A percentile compares a stretch with the other conserved stretches of the same genome.
These are phyloP conservation scores for Sebastes diaconus DNA, from an alignment of 2,797 vertebrate genomes.

Conservation along the genomic window DNA sequence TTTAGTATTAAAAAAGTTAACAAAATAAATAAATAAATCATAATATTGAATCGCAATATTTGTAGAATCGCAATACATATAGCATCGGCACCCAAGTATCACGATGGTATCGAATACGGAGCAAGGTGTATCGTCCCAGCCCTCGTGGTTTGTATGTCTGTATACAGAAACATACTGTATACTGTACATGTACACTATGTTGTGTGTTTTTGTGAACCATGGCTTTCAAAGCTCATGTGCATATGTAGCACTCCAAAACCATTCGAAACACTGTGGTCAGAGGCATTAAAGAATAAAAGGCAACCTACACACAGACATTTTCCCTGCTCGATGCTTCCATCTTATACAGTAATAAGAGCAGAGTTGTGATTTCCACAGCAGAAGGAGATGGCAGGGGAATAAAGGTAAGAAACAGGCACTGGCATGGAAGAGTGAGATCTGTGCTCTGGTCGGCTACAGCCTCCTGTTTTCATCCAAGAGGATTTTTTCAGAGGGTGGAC, in stretches of 20 bases:
- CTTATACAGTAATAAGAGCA: conserved; percentile 16
- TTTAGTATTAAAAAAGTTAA: no score
- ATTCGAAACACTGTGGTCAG: background rate
- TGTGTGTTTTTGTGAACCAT: background rate
- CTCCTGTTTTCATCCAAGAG: conserved; percentile 51
- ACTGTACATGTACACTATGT: background rate
- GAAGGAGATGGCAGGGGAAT: conserved; percentile 53
- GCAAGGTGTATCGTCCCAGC: no score
- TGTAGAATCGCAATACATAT: no score
- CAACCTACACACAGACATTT: background rate
- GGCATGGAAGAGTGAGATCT: conserved; percentile 58
- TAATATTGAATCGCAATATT: no score
- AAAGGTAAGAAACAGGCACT: conserved; percentile 55
- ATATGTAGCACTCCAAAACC: background rate
- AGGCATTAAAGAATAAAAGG: background rate
- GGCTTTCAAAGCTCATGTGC: background rate
- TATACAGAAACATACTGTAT: background rate
- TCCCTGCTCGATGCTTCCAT: background rate
- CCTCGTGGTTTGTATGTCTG: no score
- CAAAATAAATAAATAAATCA: no score
- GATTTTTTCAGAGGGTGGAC: conserved; percentile 20
- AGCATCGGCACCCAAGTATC: no score
- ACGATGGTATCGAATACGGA: no score
- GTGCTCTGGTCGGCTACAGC: conserved; percentile 44
- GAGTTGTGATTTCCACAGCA: conserved; percentile 43